Evolutionary conservation across 1,140 invertebrate species (phyloP), one percentile per base, ranked within the genome.

Genomic region (Eumeta japonica): DNA sequence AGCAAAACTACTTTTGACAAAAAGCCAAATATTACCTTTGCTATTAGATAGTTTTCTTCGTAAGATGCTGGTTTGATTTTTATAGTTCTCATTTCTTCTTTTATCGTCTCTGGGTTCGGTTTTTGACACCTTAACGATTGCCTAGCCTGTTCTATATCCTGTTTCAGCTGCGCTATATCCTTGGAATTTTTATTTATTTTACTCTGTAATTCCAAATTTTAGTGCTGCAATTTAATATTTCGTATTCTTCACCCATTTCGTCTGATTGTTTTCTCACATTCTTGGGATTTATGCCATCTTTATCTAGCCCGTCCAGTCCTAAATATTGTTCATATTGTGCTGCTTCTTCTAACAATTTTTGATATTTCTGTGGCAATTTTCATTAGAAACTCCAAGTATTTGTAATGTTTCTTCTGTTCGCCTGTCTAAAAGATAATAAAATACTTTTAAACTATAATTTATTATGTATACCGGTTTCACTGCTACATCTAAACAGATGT

Each of bases 201-300:
- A n/a, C n/a, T n/a, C n/a, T n/a, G n/a, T n/a, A n/a, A n/a, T n/a
- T n/a, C n/a, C n/a, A n/a, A n/a, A n/a, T 67, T 68, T 14, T 65
- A 61, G 28, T 72, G 71, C 28, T 58, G 56, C 7, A 75, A 33
- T 39, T 66, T 58, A 75, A 37, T 14, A 68, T 58, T 28, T 67
- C 60, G 27, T 65, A 66, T 32, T 72, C 62, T 10, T 68, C 55
- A 35, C 67, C 50, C 1, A 73, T 37, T 39, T 52, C 56, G 7
- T 61, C 54, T n/a, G n/a, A n/a, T n/a, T n/a, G n/a, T n/a, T n/a
- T n/a, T n/a, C n/a, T n/a, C n/a, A n/a, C n/a, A n/a, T n/a, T n/a
- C n/a, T n/a, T n/a, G n/a, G n/a, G n/a, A n/a, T n/a, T n/a, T n/a
- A n/a, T n/a, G n/a, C n/a, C n/a, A n/a, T n/a, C n/a, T n/a, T n/a